Evolutionary conservation across 1,140 invertebrate genomes (phyloP).

Genomic region (Magallana angulata): DNA sequence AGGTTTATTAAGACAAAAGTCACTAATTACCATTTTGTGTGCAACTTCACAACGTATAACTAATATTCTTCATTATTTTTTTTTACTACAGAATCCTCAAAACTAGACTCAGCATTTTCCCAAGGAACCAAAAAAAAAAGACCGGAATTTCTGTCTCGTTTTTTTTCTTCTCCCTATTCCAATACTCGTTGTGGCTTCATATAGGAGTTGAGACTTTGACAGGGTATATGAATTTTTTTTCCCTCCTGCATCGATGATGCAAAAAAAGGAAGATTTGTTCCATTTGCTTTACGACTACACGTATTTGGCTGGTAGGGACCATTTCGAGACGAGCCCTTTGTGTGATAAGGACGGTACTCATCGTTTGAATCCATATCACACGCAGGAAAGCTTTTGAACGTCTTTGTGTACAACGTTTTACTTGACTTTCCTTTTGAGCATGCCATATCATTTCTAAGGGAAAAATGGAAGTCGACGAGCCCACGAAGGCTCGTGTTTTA

Average conservation of each 20-base stretch:
- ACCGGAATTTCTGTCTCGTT: slow-evolving; percentile 27
- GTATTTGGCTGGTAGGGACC: neutral
- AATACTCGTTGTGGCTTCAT: slow-evolving; percentile 29
- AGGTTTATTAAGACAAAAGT: no score
- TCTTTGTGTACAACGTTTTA: neutral
- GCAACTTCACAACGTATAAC: no score
- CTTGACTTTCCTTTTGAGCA: neutral
- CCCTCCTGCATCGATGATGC: neutral
- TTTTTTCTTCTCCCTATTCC: neutral
- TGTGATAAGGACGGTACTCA: neutral
- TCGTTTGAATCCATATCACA: neutral
- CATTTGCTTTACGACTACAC: neutral
- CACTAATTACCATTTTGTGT: no score
- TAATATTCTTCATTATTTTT: no score
- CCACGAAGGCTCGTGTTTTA: neutral
- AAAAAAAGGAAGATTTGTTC: neutral
- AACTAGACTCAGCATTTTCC: neutral
- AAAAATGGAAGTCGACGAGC: neutral
- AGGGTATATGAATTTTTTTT: neutral
- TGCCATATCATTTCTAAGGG: slow-evolving; percentile 13
- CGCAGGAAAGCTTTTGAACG: neutral
- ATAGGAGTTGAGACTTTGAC: slow-evolving; percentile 16
- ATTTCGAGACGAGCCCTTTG: neutral
- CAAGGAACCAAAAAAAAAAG: neutral
- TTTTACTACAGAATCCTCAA: no score